Conservation (phyloP, 2,797 vertebrate species). For the Furcifer pardalis region DNA sequence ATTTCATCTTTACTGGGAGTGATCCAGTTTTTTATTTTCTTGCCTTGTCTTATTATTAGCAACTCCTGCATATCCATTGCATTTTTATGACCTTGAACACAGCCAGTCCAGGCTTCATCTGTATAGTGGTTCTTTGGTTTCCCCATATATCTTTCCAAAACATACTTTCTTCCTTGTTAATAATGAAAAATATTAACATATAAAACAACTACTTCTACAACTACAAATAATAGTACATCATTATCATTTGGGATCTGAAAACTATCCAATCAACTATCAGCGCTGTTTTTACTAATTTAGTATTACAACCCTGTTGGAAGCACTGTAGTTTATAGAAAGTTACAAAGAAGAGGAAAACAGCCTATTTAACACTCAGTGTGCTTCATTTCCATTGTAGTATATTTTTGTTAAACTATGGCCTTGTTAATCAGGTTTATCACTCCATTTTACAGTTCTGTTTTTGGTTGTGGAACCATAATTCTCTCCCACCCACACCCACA, state of each 20-base stretch:
- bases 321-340: not conserved
- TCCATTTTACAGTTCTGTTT: conserved; percentile 46
- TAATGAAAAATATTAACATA: not conserved
- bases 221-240: not conserved
- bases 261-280: not conserved
- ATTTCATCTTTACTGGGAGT: too few species aligned
- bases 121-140: too few species aligned
- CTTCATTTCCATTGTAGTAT: conserved; percentile 6
- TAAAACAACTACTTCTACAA: conserved; percentile 6
- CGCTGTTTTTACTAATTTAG: not conserved
- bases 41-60: too few species aligned
- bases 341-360: conserved; percentile 1
- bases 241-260: conserved; percentile 9
- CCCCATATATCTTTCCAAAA: too few species aligned
- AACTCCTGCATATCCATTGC: too few species aligned
- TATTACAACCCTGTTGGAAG: conserved; percentile 14
- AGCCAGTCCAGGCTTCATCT: too few species aligned
- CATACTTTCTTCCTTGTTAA: too few species aligned
- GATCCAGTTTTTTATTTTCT: too few species aligned
- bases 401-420: conserved; percentile 51
- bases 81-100: too few species aligned
- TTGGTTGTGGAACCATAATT: conserved; percentile 45
- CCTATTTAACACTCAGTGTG: not conserved
- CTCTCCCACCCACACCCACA: not conserved
- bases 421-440: conserved; percentile 38